phyloP scores from a whole-genome alignment of 1,140 invertebrate genomes.

The Drosophila teissieri region DNA sequence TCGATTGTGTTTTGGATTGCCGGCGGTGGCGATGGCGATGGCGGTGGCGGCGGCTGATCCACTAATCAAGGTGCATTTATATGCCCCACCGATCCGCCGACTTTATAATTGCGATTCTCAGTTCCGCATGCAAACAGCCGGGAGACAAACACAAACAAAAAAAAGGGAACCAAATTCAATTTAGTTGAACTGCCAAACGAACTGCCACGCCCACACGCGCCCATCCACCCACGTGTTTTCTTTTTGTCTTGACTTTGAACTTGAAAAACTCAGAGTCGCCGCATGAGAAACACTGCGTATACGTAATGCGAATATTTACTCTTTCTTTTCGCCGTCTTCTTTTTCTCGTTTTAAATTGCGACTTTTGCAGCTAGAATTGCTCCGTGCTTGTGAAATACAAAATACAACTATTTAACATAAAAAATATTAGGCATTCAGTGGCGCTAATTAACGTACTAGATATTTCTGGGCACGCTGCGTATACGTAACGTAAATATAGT shows the following conservation, averaged over 20 bases:
- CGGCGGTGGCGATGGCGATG: conserved; percentile 3
- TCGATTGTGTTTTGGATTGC: not conserved
- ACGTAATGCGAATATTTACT: conserved; percentile 18
- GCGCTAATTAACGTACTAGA: not conserved
- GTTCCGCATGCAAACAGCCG: conserved; percentile 30
- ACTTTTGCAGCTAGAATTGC: not conserved
- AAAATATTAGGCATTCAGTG: not conserved
- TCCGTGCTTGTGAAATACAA: not conserved
- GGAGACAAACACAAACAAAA: not conserved
- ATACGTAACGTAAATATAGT: conserved; percentile 2
- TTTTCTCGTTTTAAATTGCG: not conserved
- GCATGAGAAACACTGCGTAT: conserved; percentile 19
- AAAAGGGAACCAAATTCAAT: conserved; percentile 14
- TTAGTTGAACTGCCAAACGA: conserved; percentile 1
- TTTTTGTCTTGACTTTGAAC: conserved; percentile 35
- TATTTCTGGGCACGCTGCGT: conserved; percentile 2
- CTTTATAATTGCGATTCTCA: conserved; percentile 8
- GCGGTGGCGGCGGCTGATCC: conserved; percentile 12
- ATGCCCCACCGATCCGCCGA: conserved; percentile 19
- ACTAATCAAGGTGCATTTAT: conserved; percentile 53
- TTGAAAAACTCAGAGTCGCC: conserved; percentile 12
- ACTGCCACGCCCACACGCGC: not conserved
- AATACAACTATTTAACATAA: not conserved
- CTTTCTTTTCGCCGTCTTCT: not conserved
- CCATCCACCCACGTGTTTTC: conserved; percentile 9